These are phyloP conservation scores for Aplochiton taeniatus DNA, from an alignment of 2,797 vertebrate species.

Conservation along the genomic window DNA sequence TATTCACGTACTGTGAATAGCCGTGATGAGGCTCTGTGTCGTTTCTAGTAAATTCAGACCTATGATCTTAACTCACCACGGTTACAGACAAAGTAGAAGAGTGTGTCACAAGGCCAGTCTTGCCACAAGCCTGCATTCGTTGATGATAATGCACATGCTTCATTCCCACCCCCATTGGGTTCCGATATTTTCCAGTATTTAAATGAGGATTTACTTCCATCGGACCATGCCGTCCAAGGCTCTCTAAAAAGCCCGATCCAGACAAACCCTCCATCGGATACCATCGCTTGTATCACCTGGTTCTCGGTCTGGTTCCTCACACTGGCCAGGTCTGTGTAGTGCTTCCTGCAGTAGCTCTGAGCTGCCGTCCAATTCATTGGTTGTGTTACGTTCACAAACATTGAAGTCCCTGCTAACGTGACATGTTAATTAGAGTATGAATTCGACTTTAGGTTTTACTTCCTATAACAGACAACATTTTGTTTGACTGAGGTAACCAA, in stretches of 20 bases:
- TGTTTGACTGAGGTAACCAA: no score
- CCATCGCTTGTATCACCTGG: neutral
- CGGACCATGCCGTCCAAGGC: conserved; percentile 42
- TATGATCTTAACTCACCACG: neutral
- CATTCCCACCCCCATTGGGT: accelerated
- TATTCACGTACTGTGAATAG: no score
- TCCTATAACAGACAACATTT: no score
- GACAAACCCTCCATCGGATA: accelerated
- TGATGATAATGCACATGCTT: conserved; percentile 11
- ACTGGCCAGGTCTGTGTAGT: conserved; percentile 51
- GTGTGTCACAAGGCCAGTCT: neutral
- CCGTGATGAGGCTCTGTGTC: no score
- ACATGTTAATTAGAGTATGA: no score
- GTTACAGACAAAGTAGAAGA: conserved; percentile 35
- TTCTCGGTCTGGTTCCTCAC: conserved; percentile 26
- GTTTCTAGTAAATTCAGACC: no score
- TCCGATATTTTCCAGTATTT: neutral
- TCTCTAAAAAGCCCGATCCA: conserved; percentile 52
- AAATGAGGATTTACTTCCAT: conserved; percentile 16
- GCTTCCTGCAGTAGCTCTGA: conserved; percentile 40
- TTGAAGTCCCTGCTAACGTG: neutral
- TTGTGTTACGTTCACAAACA: neutral
- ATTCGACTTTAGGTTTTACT: no score
- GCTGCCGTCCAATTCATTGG: conserved; percentile 21
- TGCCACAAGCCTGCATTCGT: conserved; percentile 26